Evolutionary conservation across 2,113 vertebrate genomes (phyloP).

Genomic region (Geococcyx californianus): DNA sequence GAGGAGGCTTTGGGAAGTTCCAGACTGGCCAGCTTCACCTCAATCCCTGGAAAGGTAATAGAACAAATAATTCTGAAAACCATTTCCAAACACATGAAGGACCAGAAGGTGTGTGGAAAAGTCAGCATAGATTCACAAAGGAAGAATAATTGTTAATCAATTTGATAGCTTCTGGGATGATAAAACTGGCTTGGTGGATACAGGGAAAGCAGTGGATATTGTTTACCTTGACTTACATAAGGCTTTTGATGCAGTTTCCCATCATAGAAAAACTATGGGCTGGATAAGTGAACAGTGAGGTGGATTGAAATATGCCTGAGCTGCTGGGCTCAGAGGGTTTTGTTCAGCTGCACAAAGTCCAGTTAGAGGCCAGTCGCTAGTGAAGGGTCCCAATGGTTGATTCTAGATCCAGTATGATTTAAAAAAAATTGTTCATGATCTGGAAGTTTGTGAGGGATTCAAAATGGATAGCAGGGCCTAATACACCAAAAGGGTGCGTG

Average conservation of each 20-base stretch:
- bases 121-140: background rate
- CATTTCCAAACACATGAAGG: background rate
- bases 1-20: background rate
- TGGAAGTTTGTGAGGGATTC: background rate
- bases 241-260: too few relatives aligned
- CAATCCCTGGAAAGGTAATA: too few relatives aligned
- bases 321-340: too few relatives aligned
- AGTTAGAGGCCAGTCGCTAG: background rate
- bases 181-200: background rate
- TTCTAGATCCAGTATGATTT: background rate
- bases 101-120: background rate
- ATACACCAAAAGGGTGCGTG: background rate
- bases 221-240: too few relatives aligned
- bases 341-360: too few relatives aligned
- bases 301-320: too few relatives aligned
- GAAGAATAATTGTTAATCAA: background rate
- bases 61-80: too few relatives aligned
- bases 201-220: too few relatives aligned
- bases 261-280: too few relatives aligned
- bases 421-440: background rate
- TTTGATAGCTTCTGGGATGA: background rate
- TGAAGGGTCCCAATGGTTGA: too few relatives aligned
- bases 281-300: too few relatives aligned
- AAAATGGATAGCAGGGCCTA: background rate
- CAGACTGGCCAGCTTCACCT: background rate